Conservation (phyloP, 2,113 vertebrate genomes). For the Falcunculus frontatus region DNA sequence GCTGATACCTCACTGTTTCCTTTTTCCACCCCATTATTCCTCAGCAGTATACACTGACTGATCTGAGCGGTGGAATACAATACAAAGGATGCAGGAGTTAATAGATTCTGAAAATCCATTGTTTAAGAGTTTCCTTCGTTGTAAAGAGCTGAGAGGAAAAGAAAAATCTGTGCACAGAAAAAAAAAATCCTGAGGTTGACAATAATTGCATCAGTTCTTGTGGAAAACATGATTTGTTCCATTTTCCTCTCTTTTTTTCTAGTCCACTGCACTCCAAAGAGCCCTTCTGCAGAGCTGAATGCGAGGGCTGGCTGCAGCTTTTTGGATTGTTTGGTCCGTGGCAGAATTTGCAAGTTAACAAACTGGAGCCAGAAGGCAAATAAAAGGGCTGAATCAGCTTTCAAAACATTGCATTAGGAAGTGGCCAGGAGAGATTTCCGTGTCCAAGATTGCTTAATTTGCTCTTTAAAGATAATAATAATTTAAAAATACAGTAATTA, state of each 20-base stretch:
- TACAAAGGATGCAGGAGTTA: not conserved
- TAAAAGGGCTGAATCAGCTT: not conserved
- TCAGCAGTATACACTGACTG: not conserved
- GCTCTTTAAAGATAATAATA: not conserved
- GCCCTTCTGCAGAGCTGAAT: not conserved
- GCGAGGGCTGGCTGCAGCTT: not conserved
- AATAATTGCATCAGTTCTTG: conserved; percentile 55
- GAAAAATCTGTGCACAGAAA: not conserved
- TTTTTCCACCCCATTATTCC: not conserved
- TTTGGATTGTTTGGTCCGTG: not conserved
- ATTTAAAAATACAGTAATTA: not conserved
- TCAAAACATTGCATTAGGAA: not conserved
- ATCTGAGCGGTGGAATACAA: not conserved
- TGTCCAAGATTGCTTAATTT: not conserved
- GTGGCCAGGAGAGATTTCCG: not conserved
- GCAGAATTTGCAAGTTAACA: conserved; percentile 7
- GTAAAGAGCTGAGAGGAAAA: not conserved
- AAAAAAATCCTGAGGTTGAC: conserved; percentile 9
- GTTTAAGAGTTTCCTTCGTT: not conserved
- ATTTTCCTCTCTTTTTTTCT: conserved; percentile 32
- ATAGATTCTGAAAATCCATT: conserved; percentile 7
- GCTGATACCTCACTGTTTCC: not conserved
- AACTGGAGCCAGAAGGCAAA: conserved; percentile 18
- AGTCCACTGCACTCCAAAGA: conserved; percentile 16
- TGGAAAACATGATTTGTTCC: conserved; percentile 51